Conservation (phyloP, 2,888 invertebrate genomes). For the Aphodius sticticus region DNA sequence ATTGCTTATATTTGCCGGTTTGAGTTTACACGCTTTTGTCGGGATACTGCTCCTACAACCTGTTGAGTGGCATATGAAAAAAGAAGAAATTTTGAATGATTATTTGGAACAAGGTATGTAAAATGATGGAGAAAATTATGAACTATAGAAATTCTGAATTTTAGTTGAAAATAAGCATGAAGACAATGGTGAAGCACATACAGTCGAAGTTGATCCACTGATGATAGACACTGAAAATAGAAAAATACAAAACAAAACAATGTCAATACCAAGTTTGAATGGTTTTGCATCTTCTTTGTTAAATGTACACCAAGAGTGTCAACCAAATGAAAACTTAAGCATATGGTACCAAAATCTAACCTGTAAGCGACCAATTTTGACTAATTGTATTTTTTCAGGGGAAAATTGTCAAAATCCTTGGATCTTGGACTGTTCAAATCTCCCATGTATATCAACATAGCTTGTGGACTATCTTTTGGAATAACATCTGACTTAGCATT, state of each 20-base stretch:
- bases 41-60: slow-evolving; percentile 79
- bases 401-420: slow-evolving; percentile 65
- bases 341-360: neutral
- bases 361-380: neutral
- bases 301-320: slow-evolving; percentile 28
- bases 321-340: neutral
- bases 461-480: slow-evolving; percentile 72
- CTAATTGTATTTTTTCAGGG: slow-evolving; percentile 53
- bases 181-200: slow-evolving; percentile 37
- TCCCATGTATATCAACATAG: slow-evolving; percentile 72
- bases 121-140: too few species aligned
- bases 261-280: slow-evolving; percentile 34
- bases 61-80: slow-evolving; percentile 74
- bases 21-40: slow-evolving; percentile 71
- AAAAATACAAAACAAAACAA: slow-evolving; percentile 12
- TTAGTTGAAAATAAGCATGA: slow-evolving; percentile 7
- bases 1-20: slow-evolving; percentile 71
- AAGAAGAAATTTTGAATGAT: slow-evolving; percentile 35
- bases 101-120: too few species aligned
- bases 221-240: neutral
- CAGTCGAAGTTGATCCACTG: slow-evolving; percentile 7
- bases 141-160: slow-evolving; percentile 11
- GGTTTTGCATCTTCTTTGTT: slow-evolving; percentile 33
- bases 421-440: slow-evolving; percentile 71
- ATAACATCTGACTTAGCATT: slow-evolving; percentile 76